Conservation (phyloP, 2,797 vertebrate genomes). For the Micromesistius poutassou region DNA sequence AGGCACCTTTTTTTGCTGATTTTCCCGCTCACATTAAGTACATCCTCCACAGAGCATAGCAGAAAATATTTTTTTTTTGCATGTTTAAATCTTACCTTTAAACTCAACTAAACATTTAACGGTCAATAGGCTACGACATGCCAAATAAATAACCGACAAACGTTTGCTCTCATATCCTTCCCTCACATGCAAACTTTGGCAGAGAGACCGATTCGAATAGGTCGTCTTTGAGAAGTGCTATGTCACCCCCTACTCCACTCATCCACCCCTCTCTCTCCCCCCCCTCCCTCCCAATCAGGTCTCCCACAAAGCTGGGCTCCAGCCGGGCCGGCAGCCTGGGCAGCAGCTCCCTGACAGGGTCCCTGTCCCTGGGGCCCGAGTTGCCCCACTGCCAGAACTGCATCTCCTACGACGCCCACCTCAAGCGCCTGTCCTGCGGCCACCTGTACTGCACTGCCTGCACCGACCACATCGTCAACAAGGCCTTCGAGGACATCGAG, state of each 20-base stretch:
- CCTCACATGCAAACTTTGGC: background rate
- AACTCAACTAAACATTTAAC: background rate
- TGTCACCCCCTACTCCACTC: background rate
- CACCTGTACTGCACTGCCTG: slow-evolving; percentile 77
- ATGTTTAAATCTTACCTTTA: background rate
- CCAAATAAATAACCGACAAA: background rate
- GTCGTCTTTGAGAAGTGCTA: background rate
- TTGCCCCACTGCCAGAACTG: slow-evolving; percentile 77
- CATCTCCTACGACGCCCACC: slow-evolving; percentile 69
- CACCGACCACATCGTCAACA: slow-evolving; percentile 78
- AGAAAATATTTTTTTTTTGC: background rate
- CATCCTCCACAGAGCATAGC: background rate
- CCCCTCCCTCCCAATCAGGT: slow-evolving; percentile 50
- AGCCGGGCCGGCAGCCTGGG: slow-evolving; percentile 71
- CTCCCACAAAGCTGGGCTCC: slow-evolving; percentile 68
- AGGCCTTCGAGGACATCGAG: slow-evolving; percentile 81
- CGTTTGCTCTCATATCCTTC: background rate
- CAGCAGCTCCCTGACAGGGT: slow-evolving; percentile 75
- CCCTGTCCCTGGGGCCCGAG: slow-evolving; percentile 72
- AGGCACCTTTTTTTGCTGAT: background rate
- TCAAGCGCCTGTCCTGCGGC: slow-evolving; percentile 78
- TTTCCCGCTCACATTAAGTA: background rate
- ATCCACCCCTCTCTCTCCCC: background rate
- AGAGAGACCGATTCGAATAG: background rate
- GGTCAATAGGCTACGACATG: background rate